Evolutionary conservation across 2,113 vertebrate species (phyloP).

Genomic region (Amia ocellicauda): DNA sequence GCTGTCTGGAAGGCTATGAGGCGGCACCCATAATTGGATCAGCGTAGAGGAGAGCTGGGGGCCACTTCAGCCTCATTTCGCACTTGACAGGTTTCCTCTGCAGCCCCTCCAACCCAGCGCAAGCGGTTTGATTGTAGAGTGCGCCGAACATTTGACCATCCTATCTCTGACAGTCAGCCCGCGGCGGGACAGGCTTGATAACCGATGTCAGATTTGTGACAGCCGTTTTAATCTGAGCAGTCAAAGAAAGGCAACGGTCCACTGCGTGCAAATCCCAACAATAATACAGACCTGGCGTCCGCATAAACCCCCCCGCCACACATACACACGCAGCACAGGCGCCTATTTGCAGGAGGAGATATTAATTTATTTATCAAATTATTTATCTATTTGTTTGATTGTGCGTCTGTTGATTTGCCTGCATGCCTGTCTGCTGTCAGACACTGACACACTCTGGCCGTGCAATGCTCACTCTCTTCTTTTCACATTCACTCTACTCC

Average conservation of each 20-base stretch:
- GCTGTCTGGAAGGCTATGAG: conserved; percentile 58
- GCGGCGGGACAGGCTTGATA: conserved; percentile 61
- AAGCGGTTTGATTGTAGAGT: conserved; percentile 62
- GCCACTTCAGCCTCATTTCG: conserved; percentile 60
- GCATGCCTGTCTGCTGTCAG: no score
- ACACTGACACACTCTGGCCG: no score
- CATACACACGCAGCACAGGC: no score
- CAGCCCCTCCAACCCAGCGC: conserved; percentile 61
- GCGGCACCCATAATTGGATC: conserved; percentile 67
- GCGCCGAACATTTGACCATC: conserved; percentile 61
- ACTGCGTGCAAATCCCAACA: conserved; percentile 13
- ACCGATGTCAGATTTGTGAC: conserved; percentile 63
- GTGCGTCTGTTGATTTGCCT: no score
- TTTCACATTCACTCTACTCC: no score
- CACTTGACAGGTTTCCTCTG: conserved; percentile 62
- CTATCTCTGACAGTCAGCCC: conserved; percentile 54
- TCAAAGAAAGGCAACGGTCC: conserved; percentile 33
- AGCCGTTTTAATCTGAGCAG: conserved; percentile 51
- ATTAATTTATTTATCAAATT: no score
- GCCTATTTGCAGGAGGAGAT: no score
- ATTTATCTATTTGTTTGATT: no score
- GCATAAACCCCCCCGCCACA: conserved; percentile 23
- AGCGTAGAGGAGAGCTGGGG: conserved; percentile 58
- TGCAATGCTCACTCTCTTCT: no score
- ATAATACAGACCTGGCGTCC: conserved; percentile 13